These are phyloP conservation scores for Protomyctophum bolini DNA, from an alignment of 2,113 vertebrate genomes.

Conservation along the genomic window DNA sequence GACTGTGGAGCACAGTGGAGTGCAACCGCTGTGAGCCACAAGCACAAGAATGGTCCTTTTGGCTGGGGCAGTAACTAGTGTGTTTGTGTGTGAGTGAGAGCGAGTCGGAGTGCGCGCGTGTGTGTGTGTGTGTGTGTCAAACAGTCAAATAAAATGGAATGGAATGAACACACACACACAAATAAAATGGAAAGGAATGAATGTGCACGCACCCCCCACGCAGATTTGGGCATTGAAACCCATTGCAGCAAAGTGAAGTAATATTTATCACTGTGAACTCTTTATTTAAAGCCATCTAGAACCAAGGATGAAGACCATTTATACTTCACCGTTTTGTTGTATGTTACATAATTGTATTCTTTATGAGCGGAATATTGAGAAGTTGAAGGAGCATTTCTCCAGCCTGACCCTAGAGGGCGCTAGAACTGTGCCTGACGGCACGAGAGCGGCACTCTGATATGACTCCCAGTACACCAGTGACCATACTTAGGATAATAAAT, in stretches of 20 bases:
- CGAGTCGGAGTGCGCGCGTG: not conserved
- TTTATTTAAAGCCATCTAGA: too few species aligned
- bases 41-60: not conserved
- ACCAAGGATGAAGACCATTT: too few species aligned
- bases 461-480: too few species aligned
- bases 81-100: not conserved
- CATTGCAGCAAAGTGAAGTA: too few species aligned
- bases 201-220: too few species aligned
- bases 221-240: too few species aligned
- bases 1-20: slow-evolving; percentile 57
- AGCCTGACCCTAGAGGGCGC: slow-evolving; percentile 44
- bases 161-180: too few species aligned
- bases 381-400: not conserved
- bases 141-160: too few species aligned
- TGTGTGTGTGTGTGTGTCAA: not conserved
- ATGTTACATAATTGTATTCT: not conserved
- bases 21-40: slow-evolving; percentile 25
- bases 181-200: too few species aligned
- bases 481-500: too few species aligned
- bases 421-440: slow-evolving; percentile 14
- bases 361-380: not conserved
- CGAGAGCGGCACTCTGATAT: too few species aligned
- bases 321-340: not conserved
- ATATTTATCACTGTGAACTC: too few species aligned
- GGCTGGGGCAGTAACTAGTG: not conserved